Percentiles rank a stretch among this genome's conserved stretches.
These are phyloP conservation scores for Cherax destructor DNA, from an alignment of 1,140 invertebrate species.

Conservation along the genomic window DNA sequence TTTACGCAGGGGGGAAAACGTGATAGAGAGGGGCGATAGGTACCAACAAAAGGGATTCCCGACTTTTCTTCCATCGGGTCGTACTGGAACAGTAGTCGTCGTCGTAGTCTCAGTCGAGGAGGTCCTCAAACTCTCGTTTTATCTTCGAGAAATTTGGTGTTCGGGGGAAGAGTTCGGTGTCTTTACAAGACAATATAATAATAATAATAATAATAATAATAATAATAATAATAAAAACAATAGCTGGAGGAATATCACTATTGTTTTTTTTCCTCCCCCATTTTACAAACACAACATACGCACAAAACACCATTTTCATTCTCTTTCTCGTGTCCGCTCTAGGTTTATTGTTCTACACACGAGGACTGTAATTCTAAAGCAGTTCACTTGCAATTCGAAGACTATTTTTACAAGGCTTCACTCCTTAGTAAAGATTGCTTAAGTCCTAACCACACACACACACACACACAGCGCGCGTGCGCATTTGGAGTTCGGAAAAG, in stretches of 20 bases:
- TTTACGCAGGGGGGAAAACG: background rate
- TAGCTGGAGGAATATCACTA: background rate
- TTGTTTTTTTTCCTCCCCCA: background rate
- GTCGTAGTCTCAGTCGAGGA: background rate
- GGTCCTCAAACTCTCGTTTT: background rate
- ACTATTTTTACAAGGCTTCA: background rate
- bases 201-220: background rate
- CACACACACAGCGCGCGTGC: too few species aligned
- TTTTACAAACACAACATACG: slow-evolving; percentile 2
- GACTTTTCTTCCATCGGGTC: slow-evolving; percentile 18
- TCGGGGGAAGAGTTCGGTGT: background rate
- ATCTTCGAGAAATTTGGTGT: background rate
- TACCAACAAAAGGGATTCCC: slow-evolving; percentile 18
- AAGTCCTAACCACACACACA: background rate
- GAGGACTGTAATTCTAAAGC: background rate
- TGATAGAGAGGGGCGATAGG: background rate
- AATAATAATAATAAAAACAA: background rate
- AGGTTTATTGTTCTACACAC: background rate
- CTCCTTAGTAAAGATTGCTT: background rate
- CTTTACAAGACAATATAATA: background rate
- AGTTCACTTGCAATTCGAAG: background rate
- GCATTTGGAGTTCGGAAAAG: background rate
- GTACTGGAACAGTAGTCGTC: background rate
- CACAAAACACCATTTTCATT: background rate
- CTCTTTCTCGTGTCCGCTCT: background rate